These are phyloP conservation scores for Carollia perspicillata DNA, from an alignment of 2,113 vertebrate species.

Conservation along the genomic window DNA sequence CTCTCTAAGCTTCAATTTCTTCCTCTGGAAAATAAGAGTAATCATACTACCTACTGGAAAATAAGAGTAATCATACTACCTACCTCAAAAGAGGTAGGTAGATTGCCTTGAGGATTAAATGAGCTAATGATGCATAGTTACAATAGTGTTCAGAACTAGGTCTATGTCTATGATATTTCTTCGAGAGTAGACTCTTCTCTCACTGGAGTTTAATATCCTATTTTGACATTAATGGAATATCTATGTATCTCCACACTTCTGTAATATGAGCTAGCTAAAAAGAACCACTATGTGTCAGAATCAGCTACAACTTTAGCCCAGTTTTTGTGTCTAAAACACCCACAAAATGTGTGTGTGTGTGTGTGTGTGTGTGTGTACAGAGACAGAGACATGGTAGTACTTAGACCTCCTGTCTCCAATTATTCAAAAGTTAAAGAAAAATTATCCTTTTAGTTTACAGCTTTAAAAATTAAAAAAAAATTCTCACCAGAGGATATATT, in stretches of 20 bases:
- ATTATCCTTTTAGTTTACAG: slow-evolving; percentile 35
- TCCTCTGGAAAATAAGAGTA: neutral
- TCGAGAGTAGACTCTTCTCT: neutral
- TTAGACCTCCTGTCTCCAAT: slow-evolving; percentile 38
- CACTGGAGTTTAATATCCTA: neutral
- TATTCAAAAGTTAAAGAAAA: slow-evolving; percentile 44
- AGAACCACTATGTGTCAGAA: neutral
- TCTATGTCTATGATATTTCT: neutral
- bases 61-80: neutral
- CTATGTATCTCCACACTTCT: neutral
- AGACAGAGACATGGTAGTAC: neutral
- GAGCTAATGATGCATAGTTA: neutral
- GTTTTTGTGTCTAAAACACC: neutral
- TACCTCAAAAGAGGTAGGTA: neutral
- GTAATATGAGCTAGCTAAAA: neutral
- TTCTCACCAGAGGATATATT: no score
- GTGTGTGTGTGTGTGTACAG: neutral
- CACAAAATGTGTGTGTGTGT: neutral
- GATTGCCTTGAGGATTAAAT: neutral
- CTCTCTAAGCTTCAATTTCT: neutral
- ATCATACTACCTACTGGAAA: neutral
- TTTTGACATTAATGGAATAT: neutral
- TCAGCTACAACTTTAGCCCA: neutral
- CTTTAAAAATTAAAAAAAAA: neutral
- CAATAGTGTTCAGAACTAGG: neutral